phyloP scores from a whole-genome alignment of 2,888 invertebrate species.

The Eristalis intricaria region DNA sequence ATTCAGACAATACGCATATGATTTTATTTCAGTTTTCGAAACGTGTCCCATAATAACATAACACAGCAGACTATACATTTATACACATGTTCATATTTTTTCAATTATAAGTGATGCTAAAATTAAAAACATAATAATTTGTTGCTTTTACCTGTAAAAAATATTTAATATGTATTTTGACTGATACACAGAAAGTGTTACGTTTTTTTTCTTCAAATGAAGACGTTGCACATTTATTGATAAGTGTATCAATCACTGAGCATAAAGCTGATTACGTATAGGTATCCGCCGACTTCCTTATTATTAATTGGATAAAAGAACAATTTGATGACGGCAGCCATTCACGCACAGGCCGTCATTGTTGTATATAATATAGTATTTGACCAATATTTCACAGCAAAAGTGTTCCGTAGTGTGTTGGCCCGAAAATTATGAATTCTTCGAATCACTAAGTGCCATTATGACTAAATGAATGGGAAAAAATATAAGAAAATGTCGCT shows the following conservation, averaged over 20 bases:
- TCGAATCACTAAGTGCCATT: conserved; percentile 19
- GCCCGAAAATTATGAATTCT: conserved; percentile 32
- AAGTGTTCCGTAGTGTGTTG: conserved; percentile 12
- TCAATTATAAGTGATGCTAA: too few species aligned
- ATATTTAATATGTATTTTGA: too few species aligned
- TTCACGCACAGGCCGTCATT: conserved; percentile 22
- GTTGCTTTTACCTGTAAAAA: too few species aligned
- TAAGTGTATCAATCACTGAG: too few species aligned
- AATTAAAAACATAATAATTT: too few species aligned
- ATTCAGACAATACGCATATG: too few species aligned
- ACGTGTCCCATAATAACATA: too few species aligned
- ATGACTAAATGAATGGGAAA: background rate
- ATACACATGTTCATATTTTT: too few species aligned
- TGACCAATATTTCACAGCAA: conserved; percentile 18
- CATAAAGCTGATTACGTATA: too few species aligned
- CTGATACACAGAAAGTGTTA: background rate
- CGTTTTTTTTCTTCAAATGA: background rate
- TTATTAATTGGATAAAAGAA: conserved; percentile 28
- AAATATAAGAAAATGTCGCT: background rate
- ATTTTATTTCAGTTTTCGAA: too few species aligned
- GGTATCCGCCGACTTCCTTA: background rate
- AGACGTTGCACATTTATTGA: too few species aligned
- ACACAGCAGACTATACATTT: too few species aligned
- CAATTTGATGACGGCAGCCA: conserved; percentile 43
- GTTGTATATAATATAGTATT: background rate